A percentile compares a stretch with the other conserved stretches of the same genome.
Evolutionary conservation across 2,888 invertebrate species (phyloP).

Genomic region (Erebia palarica): DNA sequence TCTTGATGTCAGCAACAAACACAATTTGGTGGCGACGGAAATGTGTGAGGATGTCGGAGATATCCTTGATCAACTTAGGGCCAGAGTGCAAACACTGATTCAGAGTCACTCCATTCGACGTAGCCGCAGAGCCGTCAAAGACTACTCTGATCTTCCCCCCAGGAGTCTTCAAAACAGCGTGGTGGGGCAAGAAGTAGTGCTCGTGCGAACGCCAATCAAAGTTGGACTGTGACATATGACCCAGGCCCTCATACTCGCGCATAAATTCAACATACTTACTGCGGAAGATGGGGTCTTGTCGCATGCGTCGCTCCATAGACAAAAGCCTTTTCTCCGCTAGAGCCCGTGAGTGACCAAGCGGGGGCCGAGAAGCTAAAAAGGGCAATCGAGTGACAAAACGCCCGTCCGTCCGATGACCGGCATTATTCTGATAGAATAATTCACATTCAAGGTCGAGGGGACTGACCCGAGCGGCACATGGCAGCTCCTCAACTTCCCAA

Average conservation of each 20-base stretch:
- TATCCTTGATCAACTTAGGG: no score
- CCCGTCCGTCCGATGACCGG: not conserved
- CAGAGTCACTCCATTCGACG: no score
- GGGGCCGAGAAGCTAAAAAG: not conserved
- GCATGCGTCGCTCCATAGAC: slow-evolving; percentile 1
- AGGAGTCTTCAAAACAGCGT: slow-evolving; percentile 20
- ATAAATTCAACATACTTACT: not conserved
- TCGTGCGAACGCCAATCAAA: not conserved
- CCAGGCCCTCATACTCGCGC: slow-evolving; percentile 13
- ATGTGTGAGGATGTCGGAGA: no score
- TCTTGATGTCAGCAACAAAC: slow-evolving; percentile 1
- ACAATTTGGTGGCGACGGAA: slow-evolving; percentile 14
- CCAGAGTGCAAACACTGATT: slow-evolving; percentile 27
- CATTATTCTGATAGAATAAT: slow-evolving; percentile 3
- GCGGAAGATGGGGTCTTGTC: not conserved
- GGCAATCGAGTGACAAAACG: slow-evolving; percentile 8
- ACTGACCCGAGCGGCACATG: not conserved
- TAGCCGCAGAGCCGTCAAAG: no score
- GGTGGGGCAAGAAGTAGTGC: slow-evolving; percentile 26
- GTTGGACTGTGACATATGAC: slow-evolving; percentile 20
- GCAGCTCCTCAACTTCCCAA: slow-evolving; percentile 10
- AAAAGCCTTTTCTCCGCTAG: slow-evolving; percentile 1
- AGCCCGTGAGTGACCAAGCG: not conserved
- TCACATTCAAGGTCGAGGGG: slow-evolving; percentile 5
- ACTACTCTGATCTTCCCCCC: no score